Conservation (phyloP, 2,888 invertebrate species). For the Metacarcinus magister region DNA sequence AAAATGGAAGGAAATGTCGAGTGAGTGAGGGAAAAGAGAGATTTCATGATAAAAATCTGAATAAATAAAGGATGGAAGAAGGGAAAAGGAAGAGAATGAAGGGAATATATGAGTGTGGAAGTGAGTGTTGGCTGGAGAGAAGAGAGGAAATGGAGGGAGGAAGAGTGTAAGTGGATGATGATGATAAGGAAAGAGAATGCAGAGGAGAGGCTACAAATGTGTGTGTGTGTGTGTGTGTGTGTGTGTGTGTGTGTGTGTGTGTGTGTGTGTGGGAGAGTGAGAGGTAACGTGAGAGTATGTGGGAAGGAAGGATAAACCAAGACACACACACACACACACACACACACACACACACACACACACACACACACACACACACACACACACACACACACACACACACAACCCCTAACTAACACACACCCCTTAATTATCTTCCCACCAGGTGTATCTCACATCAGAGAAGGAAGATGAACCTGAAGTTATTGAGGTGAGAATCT, state of each 20-base stretch:
- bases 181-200: neutral
- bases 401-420: neutral
- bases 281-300: neutral
- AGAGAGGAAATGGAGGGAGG: neutral
- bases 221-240: neutral
- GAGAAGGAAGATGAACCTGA: constrained; percentile 85
- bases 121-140: neutral
- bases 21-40: neutral
- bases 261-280: neutral
- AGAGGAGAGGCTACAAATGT: neutral
- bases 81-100: neutral
- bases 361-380: neutral
- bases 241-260: neutral
- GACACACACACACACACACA: neutral
- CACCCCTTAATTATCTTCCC: neutral
- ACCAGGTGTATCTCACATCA: constrained; percentile 83
- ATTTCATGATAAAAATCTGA: neutral
- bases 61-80: neutral
- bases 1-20: neutral
- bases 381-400: neutral
- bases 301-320: neutral
- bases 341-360: too few relatives aligned
- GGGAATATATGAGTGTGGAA: neutral
- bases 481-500: constrained; percentile 89
- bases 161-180: neutral